A percentile compares a stretch with the other conserved stretches of the same genome.
Conservation (phyloP, 1,140 invertebrate genomes). For the Micrasema longulum region DNA sequence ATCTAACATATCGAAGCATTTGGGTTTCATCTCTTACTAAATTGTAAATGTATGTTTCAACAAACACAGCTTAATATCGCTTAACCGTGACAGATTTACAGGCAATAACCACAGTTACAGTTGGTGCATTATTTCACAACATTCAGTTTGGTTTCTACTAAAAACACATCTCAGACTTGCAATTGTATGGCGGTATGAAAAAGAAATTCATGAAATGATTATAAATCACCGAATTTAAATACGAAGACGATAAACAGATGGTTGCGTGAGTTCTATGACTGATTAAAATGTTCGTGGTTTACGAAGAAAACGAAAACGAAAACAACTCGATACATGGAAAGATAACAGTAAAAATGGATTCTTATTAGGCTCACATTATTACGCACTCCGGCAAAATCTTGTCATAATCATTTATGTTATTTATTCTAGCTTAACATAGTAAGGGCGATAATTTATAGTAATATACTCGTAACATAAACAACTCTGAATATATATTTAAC, state of each 20-base stretch:
- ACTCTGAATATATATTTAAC: conserved; percentile 8
- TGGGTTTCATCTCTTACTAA: conserved; percentile 3
- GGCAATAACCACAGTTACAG: conserved; percentile 41
- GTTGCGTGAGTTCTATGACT: no score
- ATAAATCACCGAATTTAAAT: not conserved
- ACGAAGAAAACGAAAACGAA: no score
- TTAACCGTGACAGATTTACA: conserved; percentile 22
- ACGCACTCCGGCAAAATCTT: conserved; percentile 16
- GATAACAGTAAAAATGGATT: not conserved
- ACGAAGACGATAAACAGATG: no score
- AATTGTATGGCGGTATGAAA: conserved; percentile 26
- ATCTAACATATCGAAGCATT: conserved; percentile 19
- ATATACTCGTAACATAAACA: not conserved
- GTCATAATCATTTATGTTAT: conserved; percentile 2
- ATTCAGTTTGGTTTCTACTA: conserved; percentile 47
- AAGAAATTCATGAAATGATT: conserved; percentile 2
- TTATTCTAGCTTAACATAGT: conserved; percentile 23
- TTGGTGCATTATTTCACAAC: conserved; percentile 53
- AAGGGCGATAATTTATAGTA: conserved; percentile 27
- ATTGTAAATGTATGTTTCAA: conserved; percentile 1
- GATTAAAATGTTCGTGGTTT: no score
- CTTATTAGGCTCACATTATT: conserved; percentile 34
- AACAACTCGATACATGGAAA: no score
- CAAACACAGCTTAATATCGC: conserved; percentile 9
- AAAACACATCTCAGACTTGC: conserved; percentile 50